phyloP scores from a whole-genome alignment of 2,888 invertebrate genomes.

The Thecophora atra region DNA sequence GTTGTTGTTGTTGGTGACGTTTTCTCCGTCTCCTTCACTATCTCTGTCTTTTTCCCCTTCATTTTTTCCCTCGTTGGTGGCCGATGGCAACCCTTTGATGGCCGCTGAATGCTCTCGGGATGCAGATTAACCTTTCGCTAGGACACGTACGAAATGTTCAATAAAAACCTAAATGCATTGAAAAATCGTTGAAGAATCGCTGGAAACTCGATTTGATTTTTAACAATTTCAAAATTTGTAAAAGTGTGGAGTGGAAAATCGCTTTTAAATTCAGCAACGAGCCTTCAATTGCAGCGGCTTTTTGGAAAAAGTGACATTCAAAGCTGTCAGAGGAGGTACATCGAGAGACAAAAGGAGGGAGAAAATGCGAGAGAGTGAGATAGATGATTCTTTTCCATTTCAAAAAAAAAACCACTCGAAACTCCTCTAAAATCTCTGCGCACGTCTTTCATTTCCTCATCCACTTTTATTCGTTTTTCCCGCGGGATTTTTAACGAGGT shows the following conservation, averaged over 20 bases:
- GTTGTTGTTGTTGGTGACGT: not conserved
- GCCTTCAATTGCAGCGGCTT: not conserved
- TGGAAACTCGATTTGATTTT: not conserved
- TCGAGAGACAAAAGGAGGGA: no score
- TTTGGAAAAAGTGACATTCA: no score
- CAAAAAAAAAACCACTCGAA: no score
- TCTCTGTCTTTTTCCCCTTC: not conserved
- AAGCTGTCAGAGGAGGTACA: no score
- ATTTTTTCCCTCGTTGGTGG: not conserved
- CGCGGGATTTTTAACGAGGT: no score
- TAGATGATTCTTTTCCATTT: no score
- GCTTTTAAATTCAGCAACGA: not conserved
- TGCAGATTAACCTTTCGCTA: constrained; percentile 24
- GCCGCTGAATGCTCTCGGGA: constrained; percentile 49
- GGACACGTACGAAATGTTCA: constrained; percentile 27
- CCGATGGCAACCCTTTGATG: constrained; percentile 58
- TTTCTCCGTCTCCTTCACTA: not conserved
- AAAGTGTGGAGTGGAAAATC: not conserved
- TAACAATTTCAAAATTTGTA: constrained; percentile 32
- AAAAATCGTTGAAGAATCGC: not conserved
- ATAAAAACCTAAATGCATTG: not conserved
- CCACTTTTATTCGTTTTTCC: no score
- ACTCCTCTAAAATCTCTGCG: no score
- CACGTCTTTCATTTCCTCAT: no score
- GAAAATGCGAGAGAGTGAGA: no score